Base-by-base conservation (phyloP, 2,888 invertebrate genomes). In the Cantharis lateralis region DNA sequence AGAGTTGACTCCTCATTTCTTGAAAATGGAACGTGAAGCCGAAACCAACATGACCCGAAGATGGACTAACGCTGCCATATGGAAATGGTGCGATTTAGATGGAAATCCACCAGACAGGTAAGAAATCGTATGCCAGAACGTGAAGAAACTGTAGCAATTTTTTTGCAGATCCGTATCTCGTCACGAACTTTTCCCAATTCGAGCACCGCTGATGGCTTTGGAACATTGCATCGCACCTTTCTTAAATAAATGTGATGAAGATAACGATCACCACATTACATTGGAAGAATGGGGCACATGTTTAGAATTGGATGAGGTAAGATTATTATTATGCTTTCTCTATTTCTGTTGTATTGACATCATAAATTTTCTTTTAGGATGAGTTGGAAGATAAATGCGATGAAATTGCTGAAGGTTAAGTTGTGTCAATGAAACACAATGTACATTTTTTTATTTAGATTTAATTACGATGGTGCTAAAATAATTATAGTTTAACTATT, bases 81-180 rank as follows among this genome's bases (percentile, higher is more conserved):
- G 98, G 98, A 99, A 99, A 89, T 96, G 96, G 95, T 99, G 99
- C 88, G 98, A 99, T 88, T 92, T 99, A 77, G 98, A 98, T 89
- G 95, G 95, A 73, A 94, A 96, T 89, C 96, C 97, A 82, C 94
- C 94, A 86, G 97, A 98, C 90, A 93, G 95, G 91, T 94, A 10
- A 15, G 20, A 28, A 61, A 20, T 11, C 18, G 28, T 32, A n/a
- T 3, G 3, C 24, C 26, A 62, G 18, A 20, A 13, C 64, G 20
- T 69, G 10, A n/a, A 11, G 5, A 63, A 13, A 62, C 10, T 28
- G 4, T 32, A 28, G 10, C n/a, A 5, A 15, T 68, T 26, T 48
- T 78, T 80, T 85, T 85, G 16, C 83, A 93, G 94, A 85, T 87
- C 92, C 80, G 96, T 99, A 66, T 97, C 97, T 24, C 93, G 96